Base-by-base conservation (phyloP, 2,888 invertebrate species). In the Sphaerophoria taeniata region DNA sequence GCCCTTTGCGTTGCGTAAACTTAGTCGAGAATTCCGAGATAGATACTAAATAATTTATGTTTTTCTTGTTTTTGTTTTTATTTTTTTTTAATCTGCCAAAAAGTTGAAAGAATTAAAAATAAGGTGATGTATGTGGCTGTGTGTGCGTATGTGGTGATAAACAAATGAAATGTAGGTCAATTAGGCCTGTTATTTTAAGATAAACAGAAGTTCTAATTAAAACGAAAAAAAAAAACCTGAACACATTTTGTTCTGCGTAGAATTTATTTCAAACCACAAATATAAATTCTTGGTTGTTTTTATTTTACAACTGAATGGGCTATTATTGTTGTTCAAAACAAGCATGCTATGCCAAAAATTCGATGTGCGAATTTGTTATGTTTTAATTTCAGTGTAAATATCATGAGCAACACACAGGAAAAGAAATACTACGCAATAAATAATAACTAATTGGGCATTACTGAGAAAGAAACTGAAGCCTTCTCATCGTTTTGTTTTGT, bases 161-260 rank as follows among this genome's bases (percentile, higher is more conserved):
- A 74, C 69, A 74, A 74, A 55, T 16, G 53, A 31, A 79, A 79
- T 74, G 79, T 79, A 69, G 79, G 79, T 74, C 74, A 79, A 79
- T 73, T 79, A 55, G 39, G 24, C 67, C 51, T 47, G 79, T 14
- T 72, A 69, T 74, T 79, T 79, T 73, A 65, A 79, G 67, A 79
- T 45, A 53, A 73, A 73, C 16, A 73, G 67, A 39, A 65, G 24
- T 33, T 31, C 14, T 9, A 36, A 51, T 34, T 51, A 34, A 12
- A 67, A 67, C 49, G 43, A 7, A 60, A 60, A 39, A n/a, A 31
- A 31, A 53, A n/a, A 53, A 24, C 3, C 24, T 47, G 14, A 47
- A 49, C 31, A 63, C 34, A 4, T 47, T 45, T 4, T 34, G 16
- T 65, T 45, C 61, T 45, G 45, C 45, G 63, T 65, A 65, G 16